Evolutionary conservation across 2,888 invertebrate species (phyloP), one percentile per base, ranked within the genome.

Genomic region (Sepioteuthis lessoniana): DNA sequence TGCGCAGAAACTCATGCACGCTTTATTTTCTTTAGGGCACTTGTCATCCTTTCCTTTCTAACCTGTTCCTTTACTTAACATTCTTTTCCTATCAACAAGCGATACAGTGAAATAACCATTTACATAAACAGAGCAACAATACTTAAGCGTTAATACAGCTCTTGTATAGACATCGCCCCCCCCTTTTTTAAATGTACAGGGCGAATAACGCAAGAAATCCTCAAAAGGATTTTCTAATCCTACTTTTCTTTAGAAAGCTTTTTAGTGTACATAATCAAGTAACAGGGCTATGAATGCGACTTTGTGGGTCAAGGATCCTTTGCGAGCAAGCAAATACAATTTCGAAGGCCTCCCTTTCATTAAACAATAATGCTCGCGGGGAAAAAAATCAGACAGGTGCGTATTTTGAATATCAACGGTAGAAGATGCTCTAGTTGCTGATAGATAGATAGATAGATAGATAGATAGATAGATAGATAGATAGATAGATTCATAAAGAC

Each of bases 141-240:
- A 1, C 4, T 25, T 1, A 8, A n/a, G n/a, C 13, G n/a, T n/a
- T 8, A 25, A 13, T 5, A 2, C n/a, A 0, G n/a, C 10, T n/a
- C 19, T 5, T 19, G 13, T 35, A 0, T n/a, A 21, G 10, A n/a
- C 25, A 7, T n/a, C 76, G 1, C 4, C n/a, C n/a, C 16, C n/a
- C 7, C 76, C n/a, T 35, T 16, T 76, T 76, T 76, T n/a, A 16
- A 16, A 13, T 35, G 16, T 16, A 0, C 25, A 1, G 25, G 55
- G 76, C 7, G n/a, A 76, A 76, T 35, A 35, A 76, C n/a, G 76
- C 76, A 16, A 19, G n/a, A n/a, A 4, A 76, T n/a, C 76, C 76
- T 16, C 35, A 76, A 76, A 76, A 76, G n/a, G 76, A 8, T 76
- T 76, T 76, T 76, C 76, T 16, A 76, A 76, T 76, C n/a, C 76